phyloP scores from a whole-genome alignment of 2,888 invertebrate species.

The Sialis fuliginosa region DNA sequence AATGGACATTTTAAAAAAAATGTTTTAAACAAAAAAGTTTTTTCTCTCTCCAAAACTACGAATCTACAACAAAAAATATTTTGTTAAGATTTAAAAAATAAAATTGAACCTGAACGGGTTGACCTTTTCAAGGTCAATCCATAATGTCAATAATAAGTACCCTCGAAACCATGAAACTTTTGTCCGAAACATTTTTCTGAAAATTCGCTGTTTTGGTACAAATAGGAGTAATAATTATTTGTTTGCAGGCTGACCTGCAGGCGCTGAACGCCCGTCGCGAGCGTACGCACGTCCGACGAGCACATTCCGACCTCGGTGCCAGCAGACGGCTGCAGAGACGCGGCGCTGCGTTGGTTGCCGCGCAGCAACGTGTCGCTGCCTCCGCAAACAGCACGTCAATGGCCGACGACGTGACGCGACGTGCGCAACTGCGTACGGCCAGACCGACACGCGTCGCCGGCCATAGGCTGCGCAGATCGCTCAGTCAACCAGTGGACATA shows the following conservation, averaged over 20 bases:
- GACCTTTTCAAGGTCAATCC: too few relatives aligned
- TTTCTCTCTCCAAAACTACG: too few relatives aligned
- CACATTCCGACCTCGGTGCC: conserved; percentile 37
- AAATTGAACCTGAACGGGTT: too few relatives aligned
- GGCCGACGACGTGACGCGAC: conserved; percentile 25
- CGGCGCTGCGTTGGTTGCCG: conserved; percentile 14
- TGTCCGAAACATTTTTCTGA: too few relatives aligned
- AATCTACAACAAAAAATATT: too few relatives aligned
- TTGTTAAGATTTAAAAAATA: too few relatives aligned
- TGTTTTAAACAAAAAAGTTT: too few relatives aligned
- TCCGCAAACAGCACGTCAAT: conserved; percentile 27
- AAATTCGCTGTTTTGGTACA: too few relatives aligned
- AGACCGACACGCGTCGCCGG: conserved; percentile 19
- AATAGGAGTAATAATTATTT: too few relatives aligned
- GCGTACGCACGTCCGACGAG: conserved; percentile 30
- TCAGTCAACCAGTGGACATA: conserved; percentile 49
- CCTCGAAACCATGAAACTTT: too few relatives aligned
- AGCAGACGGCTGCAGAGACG: conserved; percentile 36
- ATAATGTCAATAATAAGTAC: too few relatives aligned
- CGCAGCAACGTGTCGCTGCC: conserved; percentile 30
- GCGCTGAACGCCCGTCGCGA: conserved; percentile 13
- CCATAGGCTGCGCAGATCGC: conserved; percentile 30
- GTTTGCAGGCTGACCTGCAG: conserved; percentile 26
- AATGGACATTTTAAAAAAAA: too few relatives aligned
- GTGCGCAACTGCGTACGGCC: conserved; percentile 26